Base-by-base conservation (phyloP, 2,113 vertebrate species). In the Physeter macrocephalus region DNA sequence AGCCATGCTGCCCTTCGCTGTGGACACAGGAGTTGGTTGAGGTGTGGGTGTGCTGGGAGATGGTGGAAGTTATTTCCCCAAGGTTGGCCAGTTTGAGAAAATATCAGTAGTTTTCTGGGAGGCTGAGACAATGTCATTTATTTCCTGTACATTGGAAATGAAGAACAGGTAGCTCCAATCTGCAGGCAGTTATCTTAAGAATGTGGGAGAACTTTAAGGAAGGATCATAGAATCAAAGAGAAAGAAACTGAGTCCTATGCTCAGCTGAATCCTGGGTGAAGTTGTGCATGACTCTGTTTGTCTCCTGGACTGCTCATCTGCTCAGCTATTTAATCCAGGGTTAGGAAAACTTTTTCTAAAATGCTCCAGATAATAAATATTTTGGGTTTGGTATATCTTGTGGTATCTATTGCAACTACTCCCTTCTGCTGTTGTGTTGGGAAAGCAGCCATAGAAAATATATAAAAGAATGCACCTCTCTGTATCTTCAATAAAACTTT, bases 241-340 rank as follows among this genome's bases (percentile, higher is more conserved):
- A 41, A 64, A 2, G 6, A 41, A 31, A 49, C 54, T 6, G 67
- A 84, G 3, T 23, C n/a, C 29, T 3, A 6, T 11, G 9, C 5
- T 6, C 29, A 21, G 1, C 1, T 5, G 41, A 54, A 27, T 1
- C n/a, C 11, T 15, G 64, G 11, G 2, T 43, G 12, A 41, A 27
- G 5, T 2, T 59, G 34, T 34, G 8, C 3, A 3, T 11, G 31
- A 21, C 31, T 74, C 31, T 12, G 2, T 29, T 10, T 21, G 43
- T 41, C 83, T 69, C 31, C 10, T 41, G 36, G 43, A 39, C 36
- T 46, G 34, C 25, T 46, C 23, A 6, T 34, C 25, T n/a, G 34
- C 49, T 67, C 20, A 20, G 15, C 21, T 27, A 13, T 36, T 62
- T 9, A 57, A 78, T 23, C 11, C 31, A 77, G 12, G 25, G 8